A percentile compares a stretch with the other conserved stretches of the same genome.
phyloP scores from a whole-genome alignment of 2,888 invertebrate species.

The Conus canariensis region DNA sequence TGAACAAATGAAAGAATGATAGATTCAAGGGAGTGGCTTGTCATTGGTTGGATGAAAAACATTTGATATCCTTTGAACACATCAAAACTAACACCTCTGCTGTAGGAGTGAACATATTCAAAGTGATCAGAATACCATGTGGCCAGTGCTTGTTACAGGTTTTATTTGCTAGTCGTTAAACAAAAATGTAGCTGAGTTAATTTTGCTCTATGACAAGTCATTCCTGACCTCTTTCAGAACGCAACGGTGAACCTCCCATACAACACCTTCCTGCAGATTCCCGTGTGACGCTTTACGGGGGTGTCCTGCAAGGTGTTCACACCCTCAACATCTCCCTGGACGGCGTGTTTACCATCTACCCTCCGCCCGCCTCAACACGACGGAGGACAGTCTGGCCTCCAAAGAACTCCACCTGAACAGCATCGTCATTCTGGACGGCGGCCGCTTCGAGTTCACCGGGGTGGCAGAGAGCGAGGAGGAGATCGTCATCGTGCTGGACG shows the following conservation, averaged over 20 bases:
- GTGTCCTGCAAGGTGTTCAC: slow-evolving; percentile 61
- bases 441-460: slow-evolving; percentile 60
- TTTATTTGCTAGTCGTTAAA: no score
- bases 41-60: no score
- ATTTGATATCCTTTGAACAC: no score
- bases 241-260: slow-evolving; percentile 63
- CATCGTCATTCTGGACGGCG: slow-evolving; percentile 63
- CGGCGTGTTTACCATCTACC: slow-evolving; percentile 61
- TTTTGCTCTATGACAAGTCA: no score
- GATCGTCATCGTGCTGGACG: slow-evolving; percentile 54
- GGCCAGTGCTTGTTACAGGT: no score
- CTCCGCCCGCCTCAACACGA: slow-evolving; percentile 54
- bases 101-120: no score
- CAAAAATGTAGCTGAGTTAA: no score
- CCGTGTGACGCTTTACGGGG: slow-evolving; percentile 62
- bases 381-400: slow-evolving; percentile 18
- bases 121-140: no score
- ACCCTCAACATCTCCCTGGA: slow-evolving; percentile 65
- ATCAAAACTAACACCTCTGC: no score
- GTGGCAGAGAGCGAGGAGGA: slow-evolving; percentile 52
- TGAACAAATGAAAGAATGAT: no score
- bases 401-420: slow-evolving; percentile 58
- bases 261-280: slow-evolving; percentile 63
- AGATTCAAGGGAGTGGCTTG: no score
- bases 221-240: slow-evolving; percentile 50